Base-by-base conservation (phyloP, 23 tunicate species). In the Styela clava region DNA sequence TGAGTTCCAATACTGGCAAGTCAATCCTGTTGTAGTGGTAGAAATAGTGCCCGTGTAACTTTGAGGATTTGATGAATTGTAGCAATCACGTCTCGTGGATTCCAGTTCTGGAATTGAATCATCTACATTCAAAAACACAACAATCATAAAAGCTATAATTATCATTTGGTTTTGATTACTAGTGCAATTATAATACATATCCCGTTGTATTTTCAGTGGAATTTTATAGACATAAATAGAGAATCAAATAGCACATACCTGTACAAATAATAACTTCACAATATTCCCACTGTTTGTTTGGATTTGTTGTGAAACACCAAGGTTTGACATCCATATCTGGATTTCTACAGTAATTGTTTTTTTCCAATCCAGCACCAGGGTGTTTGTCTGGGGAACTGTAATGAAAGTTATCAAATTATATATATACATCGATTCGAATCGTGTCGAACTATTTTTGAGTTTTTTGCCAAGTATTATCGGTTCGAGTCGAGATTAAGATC, bases 311-410 rank as follows among this genome's bases (percentile, higher is more conserved):
- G 30, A 68, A 80, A 64, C 89, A 85, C 89, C 89, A 85, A 19
- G 83, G 79, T 18, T 24, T 69, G 69, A 28, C n/a, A 70, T 68
- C 84, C 19, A 28, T 56, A 69, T 85, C 89, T 23, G 89, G 89
- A 16, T 81, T 69, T 20, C 89, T 78, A 33, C 89, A 85, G 61
- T 79, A 79, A 33, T 85, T 85, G 69, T 85, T 81, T 21, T 85
- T 73, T 21, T 81, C 84, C 79, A 85, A 51, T 36, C 83, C 79
- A 16, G 22, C 52, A 19, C 1, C 35, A 12, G 85, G 89, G 33
- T 44, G 69, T 33, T 34, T 24, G 3, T 69, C 56, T 0, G 86
- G 72, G 35, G 62, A 51, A 78, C 86, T 83, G 23, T 25, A 73
- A 28, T 24, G 26, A 62, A 69, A 24, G 74, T 21, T 61, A 23